Base-by-base conservation (phyloP, 2,797 vertebrate species). In the Microctenopoma stevenorrisi region DNA sequence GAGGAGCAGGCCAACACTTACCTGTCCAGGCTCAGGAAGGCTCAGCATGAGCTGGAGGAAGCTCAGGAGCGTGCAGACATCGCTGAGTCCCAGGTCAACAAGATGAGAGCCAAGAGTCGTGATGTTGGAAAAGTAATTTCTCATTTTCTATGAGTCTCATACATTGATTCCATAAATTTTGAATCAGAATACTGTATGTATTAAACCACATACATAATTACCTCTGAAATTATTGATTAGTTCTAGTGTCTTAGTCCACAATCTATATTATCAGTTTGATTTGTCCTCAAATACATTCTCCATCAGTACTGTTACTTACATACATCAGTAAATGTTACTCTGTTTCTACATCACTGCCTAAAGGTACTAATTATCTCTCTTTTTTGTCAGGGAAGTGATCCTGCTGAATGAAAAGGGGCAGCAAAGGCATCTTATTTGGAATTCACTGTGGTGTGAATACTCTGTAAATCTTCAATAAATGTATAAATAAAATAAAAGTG, bases 81-180 rank as follows among this genome's bases (percentile, higher is more conserved):
- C 0, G 89, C 96, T 8, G 91, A 93, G 80, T 83, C 89, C 47
- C 92, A 92, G 64, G 88, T 92, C 80, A 65, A 85, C 68, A 87
- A 86, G 62, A 10, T 89, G 63, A 86, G 88, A 78, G 76, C 46
- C 55, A 88, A 84, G 68, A 89, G 82, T 3, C 79, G 88, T 14
- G 86, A 90, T 7, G 10, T 4, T 63, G 88, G 88, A 67, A 89
- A 89, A 77, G 88, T 88, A 72, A 30, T 30, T 30, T 30, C 28
- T 30, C 28, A 30, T 30, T 30, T 30, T 30, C 28, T 30, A 3
- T 30, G 28, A 30, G 28, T 30, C 5, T 30, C 28, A 30, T 33
- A 76, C 95, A 81, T 88, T 96, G 59, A 95, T 95, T 86, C 95
- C 94, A 92, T 96, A 77, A 93, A 94, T 87, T 47, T n/a, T 7